Percentiles rank a stretch among this genome's conserved stretches.
These are phyloP conservation scores for Pandemis cinnamomeana DNA, from an alignment of 2,888 invertebrate genomes.

Conservation along the genomic window DNA sequence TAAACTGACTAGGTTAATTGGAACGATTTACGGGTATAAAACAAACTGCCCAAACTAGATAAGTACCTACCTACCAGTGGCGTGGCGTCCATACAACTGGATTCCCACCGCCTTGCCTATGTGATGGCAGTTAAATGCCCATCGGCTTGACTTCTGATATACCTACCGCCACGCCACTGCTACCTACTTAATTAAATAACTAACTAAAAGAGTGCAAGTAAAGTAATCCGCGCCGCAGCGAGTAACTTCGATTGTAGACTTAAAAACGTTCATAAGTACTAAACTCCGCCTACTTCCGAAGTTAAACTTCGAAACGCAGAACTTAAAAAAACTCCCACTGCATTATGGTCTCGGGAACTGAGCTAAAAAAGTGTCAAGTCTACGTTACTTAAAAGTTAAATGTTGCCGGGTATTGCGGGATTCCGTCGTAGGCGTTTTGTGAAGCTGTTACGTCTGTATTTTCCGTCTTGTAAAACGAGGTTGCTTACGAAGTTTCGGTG, in stretches of 20 bases:
- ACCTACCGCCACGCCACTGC: too few relatives aligned
- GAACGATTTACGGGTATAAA: too few relatives aligned
- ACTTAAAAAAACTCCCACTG: constrained; percentile 61
- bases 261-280: constrained; percentile 16
- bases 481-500: not conserved
- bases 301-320: constrained; percentile 56
- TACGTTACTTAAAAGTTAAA: constrained; percentile 67
- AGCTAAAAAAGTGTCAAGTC: constrained; percentile 59
- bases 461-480: constrained; percentile 1
- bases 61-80: too few relatives aligned
- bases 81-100: too few relatives aligned
- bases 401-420: constrained; percentile 60
- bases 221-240: not conserved
- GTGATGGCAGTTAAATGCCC: too few relatives aligned
- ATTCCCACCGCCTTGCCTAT: too few relatives aligned
- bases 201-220: constrained; percentile 15
- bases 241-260: constrained; percentile 19
- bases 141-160: too few relatives aligned
- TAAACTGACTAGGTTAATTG: too few relatives aligned
- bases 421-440: constrained; percentile 58
- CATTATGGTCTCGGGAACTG: constrained; percentile 65
- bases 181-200: constrained; percentile 1
- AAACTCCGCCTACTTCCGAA: constrained; percentile 56
- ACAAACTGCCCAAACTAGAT: too few relatives aligned
- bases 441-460: constrained; percentile 39